Conservation (phyloP, 2,797 vertebrate species). For the Pseudochirops cupreus region DNA sequence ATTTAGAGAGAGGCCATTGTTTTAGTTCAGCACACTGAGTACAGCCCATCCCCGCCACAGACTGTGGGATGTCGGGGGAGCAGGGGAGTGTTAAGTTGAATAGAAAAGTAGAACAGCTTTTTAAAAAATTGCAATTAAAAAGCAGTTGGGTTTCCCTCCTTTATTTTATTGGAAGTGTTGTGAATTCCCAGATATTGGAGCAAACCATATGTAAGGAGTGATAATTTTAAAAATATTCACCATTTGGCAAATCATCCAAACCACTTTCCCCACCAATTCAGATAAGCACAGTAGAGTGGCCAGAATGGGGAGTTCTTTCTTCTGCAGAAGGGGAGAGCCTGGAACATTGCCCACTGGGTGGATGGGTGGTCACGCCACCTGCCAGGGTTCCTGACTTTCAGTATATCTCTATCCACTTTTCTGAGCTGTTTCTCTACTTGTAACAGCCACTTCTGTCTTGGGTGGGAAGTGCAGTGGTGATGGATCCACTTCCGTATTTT, state of each 20-base stretch:
- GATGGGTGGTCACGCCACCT: too few relatives aligned
- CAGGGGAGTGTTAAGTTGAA: neutral
- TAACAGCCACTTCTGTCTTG: constrained; percentile 82
- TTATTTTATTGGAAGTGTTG: neutral
- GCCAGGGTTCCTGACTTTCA: neutral
- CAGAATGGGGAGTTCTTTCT: neutral
- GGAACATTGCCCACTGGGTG: neutral
- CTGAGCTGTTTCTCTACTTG: constrained; percentile 79
- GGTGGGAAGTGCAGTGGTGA: constrained; percentile 85
- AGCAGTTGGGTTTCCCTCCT: neutral
- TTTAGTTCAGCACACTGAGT: neutral
- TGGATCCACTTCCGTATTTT: constrained; percentile 66
- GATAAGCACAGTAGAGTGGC: neutral
- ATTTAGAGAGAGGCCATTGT: neutral
- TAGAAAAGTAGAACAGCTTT: neutral
- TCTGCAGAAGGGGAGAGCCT: too few relatives aligned
- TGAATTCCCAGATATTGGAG: neutral
- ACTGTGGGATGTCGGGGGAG: neutral
- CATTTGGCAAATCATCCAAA: neutral
- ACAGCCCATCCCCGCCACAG: accelerated
- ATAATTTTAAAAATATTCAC: neutral
- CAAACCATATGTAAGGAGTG: neutral
- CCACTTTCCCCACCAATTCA: neutral
- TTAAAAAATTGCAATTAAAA: neutral
- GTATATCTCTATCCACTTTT: constrained; percentile 33